Evolutionary conservation across 2,888 invertebrate genomes (phyloP), one percentile per base, ranked within the genome.

Genomic region (Apamea sordens): DNA sequence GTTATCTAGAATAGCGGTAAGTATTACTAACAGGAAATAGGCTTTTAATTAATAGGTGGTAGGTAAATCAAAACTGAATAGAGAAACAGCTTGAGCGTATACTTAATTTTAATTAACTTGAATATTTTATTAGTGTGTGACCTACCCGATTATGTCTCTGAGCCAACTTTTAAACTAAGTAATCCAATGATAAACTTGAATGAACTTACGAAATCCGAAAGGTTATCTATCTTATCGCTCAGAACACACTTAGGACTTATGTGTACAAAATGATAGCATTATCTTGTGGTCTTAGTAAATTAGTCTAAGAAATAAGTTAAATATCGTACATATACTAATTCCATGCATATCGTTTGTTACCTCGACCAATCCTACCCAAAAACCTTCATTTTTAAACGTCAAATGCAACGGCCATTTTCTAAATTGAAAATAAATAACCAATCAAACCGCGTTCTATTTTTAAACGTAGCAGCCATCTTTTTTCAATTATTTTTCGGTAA

Each of bases 141-240:
- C 32, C 32, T 15, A 18, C 8, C 4, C 41, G n/a, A 61, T 74
- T 73, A 56, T 61, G 47, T 67, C 15, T 32, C 53, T 44, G 59
- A 79, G 21, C 21, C 50, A 67, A 61, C 61, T 77, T 85, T 61
- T 7, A 24, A 73, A 68, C 71, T 53, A 63, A 53, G 61, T 68
- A 64, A 82, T 76, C 44, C 56, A 82, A 73, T 65, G 32, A 56
- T 76, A 78, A 86, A 83, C 80, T 75, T 72, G 50, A 67, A 56
- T 67, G 32, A 79, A 74, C 65, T 86, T 87, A 75, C 82, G 56
- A 80, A 87, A 83, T 61, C 13, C 53, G 24, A 63, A 67, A 71
- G 67, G 63, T 82, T 82, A 84, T 82, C 82, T 82, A 84, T 82
- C 82, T 76, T 81, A 71, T 81, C 70, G 36, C 64, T 70, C n/a